These are phyloP conservation scores for Acrocephalus arundinaceus DNA, from an alignment of 2,113 vertebrate genomes.

Conservation along the genomic window DNA sequence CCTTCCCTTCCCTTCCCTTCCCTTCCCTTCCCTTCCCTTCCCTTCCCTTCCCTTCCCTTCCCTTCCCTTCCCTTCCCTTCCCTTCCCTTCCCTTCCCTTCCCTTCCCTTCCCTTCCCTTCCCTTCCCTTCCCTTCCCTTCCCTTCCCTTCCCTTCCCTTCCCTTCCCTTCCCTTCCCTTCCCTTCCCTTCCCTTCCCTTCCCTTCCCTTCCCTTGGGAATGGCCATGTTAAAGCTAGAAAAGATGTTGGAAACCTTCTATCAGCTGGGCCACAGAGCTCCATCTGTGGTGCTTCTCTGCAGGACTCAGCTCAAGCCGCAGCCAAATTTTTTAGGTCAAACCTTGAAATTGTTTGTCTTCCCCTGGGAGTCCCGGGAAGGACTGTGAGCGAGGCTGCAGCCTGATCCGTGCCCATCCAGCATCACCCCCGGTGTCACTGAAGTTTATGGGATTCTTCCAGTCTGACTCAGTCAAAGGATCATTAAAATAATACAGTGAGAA, in stretches of 20 bases:
- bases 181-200: not conserved
- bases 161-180: no score
- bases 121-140: no score
- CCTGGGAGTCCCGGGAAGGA: not conserved
- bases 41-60: no score
- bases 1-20: not conserved
- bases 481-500: slow-evolving; percentile 61
- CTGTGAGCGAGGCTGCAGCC: not conserved
- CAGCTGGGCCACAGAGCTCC: not conserved
- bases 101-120: no score
- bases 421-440: not conserved
- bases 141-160: no score
- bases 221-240: not conserved
- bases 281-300: not conserved
- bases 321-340: not conserved
- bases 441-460: slow-evolving; percentile 53
- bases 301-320: fast-evolving
- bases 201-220: not conserved
- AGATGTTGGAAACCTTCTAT: not conserved
- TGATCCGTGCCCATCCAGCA: slow-evolving; percentile 23
- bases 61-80: no score
- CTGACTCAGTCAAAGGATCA: slow-evolving; percentile 60
- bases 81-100: no score
- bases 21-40: not conserved
- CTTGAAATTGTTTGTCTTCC: not conserved